Conservation (phyloP, 2,797 vertebrate species). For the Orestias chungarensis region DNA sequence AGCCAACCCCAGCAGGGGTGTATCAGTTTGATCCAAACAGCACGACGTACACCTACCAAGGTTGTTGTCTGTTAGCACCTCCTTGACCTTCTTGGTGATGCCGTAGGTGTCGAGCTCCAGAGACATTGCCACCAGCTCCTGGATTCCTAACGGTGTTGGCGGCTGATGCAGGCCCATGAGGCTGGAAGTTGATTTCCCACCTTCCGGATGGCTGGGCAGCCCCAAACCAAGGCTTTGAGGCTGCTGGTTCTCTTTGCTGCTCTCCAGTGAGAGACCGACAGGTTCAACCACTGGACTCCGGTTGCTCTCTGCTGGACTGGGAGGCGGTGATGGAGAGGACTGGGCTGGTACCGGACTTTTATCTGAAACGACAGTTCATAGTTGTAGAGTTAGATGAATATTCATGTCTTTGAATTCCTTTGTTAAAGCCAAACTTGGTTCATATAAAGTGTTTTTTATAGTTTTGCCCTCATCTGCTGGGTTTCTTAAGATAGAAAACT, state of each 20-base stretch:
- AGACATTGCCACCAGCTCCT: constrained; percentile 97
- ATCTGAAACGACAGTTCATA: constrained; percentile 57
- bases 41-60: constrained; percentile 81
- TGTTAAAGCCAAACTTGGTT: too few relatives aligned
- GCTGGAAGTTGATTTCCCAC: constrained; percentile 80
- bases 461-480: too few relatives aligned
- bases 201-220: constrained; percentile 63
- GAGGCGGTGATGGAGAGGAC: constrained; percentile 90
- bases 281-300: constrained; percentile 87
- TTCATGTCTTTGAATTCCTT: too few relatives aligned
- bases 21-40: background rate
- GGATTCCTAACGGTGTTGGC: constrained; percentile 88
- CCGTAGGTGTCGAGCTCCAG: constrained; percentile 94
- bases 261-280: constrained; percentile 86
- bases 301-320: constrained; percentile 85
- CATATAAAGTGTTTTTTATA: background rate
- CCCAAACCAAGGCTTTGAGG: constrained; percentile 82
- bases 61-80: constrained; percentile 98
- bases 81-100: constrained; percentile 98
- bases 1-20: background rate
- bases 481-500: too few relatives aligned
- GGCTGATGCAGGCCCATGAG: constrained; percentile 73
- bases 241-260: constrained; percentile 98
- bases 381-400: background rate
- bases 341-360: constrained; percentile 85